A percentile compares a stretch with the other conserved stretches of the same genome.
Conservation (phyloP, 2,888 invertebrate genomes). For the Notocelia uddmanniana region DNA sequence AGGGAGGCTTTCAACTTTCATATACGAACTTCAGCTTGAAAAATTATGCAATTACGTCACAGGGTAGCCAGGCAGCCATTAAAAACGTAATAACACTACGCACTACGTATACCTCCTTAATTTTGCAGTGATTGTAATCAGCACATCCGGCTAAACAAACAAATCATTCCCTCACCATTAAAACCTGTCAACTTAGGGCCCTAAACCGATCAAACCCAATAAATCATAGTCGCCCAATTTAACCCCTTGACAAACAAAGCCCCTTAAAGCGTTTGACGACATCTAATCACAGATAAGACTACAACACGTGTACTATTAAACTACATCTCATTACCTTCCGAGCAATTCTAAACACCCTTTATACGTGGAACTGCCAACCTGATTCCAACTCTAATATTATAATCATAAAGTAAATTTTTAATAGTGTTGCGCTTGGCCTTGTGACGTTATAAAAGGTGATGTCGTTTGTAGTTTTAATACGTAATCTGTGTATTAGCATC, state of each 20-base stretch:
- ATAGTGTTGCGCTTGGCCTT: background rate
- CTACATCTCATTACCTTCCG: constrained; percentile 65
- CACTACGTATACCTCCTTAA: background rate
- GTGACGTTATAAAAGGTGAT: constrained; percentile 33
- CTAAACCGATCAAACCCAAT: constrained; percentile 65
- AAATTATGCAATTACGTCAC: no score
- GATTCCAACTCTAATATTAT: background rate
- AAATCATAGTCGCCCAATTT: constrained; percentile 81
- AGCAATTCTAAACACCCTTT: constrained; percentile 49
- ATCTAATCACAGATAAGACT: constrained; percentile 72
- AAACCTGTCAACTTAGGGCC: constrained; percentile 37
- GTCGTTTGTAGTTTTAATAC: constrained; percentile 57
- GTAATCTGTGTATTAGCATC: constrained; percentile 71
- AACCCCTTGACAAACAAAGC: constrained; percentile 61
- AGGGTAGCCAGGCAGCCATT: no score
- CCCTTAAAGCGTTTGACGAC: constrained; percentile 56
- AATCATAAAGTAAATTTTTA: background rate
- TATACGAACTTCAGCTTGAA: no score
- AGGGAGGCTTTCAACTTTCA: no score
- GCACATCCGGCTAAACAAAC: constrained; percentile 28
- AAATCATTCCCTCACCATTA: constrained; percentile 23
- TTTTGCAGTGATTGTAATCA: constrained; percentile 13
- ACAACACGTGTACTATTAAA: constrained; percentile 74
- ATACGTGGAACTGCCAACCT: background rate
- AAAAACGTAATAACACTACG: background rate